These are phyloP conservation scores for Misgurnus mizolepis DNA, from an alignment of 2,113 vertebrate genomes.

Conservation along the genomic window DNA sequence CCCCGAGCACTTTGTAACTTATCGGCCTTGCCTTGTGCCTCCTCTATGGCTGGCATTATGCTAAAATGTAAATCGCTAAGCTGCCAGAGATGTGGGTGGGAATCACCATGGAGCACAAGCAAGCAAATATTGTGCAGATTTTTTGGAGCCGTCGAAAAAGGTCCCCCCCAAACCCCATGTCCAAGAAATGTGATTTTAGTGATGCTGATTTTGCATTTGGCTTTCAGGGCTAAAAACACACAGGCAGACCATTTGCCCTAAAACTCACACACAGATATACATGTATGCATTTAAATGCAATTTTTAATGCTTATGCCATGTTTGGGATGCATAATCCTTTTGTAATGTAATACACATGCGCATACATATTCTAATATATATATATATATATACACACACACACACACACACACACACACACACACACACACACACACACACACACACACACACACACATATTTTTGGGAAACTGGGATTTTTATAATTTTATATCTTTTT, in stretches of 20 bases:
- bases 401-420: too few species aligned
- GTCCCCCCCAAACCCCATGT: conserved; percentile 2
- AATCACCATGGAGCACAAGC: conserved; percentile 73
- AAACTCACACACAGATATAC: background rate
- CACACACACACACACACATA: too few species aligned
- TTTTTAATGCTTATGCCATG: background rate
- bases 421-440: too few species aligned
- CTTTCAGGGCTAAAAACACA: background rate
- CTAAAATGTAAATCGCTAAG: conserved; percentile 81
- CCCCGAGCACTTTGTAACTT: conserved; percentile 81
- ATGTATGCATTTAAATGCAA: background rate
- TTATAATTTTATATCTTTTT: too few species aligned
- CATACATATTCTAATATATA: too few species aligned
- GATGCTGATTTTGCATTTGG: conserved; percentile 24
- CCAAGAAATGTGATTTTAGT: conserved; percentile 26
- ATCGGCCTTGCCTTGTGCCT: conserved; percentile 81
- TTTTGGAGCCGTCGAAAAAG: conserved; percentile 22
- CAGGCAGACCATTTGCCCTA: background rate
- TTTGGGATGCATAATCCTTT: background rate
- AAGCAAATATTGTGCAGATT: conserved; percentile 69
- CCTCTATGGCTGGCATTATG: conserved; percentile 81
- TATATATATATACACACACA: too few species aligned
- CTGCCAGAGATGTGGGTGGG: conserved; percentile 79
- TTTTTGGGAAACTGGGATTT: too few species aligned
- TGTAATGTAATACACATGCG: background rate